Evolutionary conservation across 2,888 invertebrate species (phyloP).

Genomic region (Drosophila ustulata): DNA sequence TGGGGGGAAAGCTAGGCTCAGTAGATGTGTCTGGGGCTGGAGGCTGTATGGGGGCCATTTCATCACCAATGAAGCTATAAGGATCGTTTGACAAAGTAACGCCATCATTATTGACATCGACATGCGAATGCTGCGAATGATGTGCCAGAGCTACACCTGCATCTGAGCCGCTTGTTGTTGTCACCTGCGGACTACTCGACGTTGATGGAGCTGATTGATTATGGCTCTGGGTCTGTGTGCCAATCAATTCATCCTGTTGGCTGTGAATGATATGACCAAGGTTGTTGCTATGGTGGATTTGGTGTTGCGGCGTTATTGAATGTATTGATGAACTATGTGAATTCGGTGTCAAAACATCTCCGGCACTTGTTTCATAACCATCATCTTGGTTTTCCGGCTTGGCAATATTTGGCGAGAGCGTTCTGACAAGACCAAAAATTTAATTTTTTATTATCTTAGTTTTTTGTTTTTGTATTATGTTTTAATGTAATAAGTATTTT

Average conservation of each 20-base stretch:
- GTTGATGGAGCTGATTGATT: constrained; percentile 28
- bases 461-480: too few species aligned
- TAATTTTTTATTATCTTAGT: too few species aligned
- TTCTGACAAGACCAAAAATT: constrained; percentile 35
- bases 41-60: constrained; percentile 83
- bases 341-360: constrained; percentile 85
- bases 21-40: constrained; percentile 37
- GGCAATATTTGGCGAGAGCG: constrained; percentile 81
- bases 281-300: constrained; percentile 59
- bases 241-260: constrained; percentile 58
- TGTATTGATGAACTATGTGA: constrained; percentile 83
- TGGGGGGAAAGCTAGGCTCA: constrained; percentile 32
- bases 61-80: constrained; percentile 94
- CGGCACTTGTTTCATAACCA: constrained; percentile 94
- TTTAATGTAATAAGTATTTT: too few species aligned
- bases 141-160: constrained; percentile 14
- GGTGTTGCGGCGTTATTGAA: constrained; percentile 81
- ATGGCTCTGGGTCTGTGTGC: constrained; percentile 45
- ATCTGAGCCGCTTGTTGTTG: constrained; percentile 2
- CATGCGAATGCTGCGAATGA: constrained; percentile 1
- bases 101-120: background rate
- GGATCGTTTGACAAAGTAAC: constrained; percentile 86
- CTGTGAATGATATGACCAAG: constrained; percentile 46
- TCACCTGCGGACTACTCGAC: constrained; percentile 27
- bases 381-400: constrained; percentile 92